Percentiles rank a stretch among this genome's conserved stretches.
Evolutionary conservation across 1,140 invertebrate genomes (phyloP).

Genomic region (Ctenoplectra terminalis): DNA sequence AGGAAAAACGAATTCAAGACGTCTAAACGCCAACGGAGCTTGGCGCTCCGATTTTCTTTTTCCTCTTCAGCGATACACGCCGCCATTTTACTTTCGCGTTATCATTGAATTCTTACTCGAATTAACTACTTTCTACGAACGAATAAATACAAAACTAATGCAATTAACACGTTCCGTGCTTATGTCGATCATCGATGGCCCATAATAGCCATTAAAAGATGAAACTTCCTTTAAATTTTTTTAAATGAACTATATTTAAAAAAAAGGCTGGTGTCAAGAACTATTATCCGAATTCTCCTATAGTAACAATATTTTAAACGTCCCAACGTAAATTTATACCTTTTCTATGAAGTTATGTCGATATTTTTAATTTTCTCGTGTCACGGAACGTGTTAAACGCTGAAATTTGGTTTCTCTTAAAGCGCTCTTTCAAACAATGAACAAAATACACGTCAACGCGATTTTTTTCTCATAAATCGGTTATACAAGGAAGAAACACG

Average conservation of each 20-base stretch:
- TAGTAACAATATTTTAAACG: too few species aligned
- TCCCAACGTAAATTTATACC: too few species aligned
- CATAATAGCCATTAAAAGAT: too few species aligned
- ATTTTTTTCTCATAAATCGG: background rate
- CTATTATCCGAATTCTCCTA: too few species aligned
- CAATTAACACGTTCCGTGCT: too few species aligned
- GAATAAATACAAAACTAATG: background rate
- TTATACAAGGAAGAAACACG: background rate
- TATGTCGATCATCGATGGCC: too few species aligned
- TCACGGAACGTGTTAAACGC: background rate
- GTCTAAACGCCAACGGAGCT: background rate
- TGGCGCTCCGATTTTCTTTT: background rate
- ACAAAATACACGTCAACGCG: constrained; percentile 26
- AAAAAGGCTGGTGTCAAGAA: too few species aligned
- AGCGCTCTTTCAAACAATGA: background rate
- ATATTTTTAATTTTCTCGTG: too few species aligned
- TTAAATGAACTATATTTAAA: too few species aligned
- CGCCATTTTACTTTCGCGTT: background rate
- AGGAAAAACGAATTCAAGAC: background rate
- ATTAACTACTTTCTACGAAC: background rate
- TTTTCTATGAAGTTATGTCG: too few species aligned
- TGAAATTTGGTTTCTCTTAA: background rate
- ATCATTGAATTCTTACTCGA: background rate
- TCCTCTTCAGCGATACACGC: background rate
- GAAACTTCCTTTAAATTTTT: too few species aligned